Conservation (phyloP, 2,888 invertebrate species). For the Leptopilina syphax region DNA sequence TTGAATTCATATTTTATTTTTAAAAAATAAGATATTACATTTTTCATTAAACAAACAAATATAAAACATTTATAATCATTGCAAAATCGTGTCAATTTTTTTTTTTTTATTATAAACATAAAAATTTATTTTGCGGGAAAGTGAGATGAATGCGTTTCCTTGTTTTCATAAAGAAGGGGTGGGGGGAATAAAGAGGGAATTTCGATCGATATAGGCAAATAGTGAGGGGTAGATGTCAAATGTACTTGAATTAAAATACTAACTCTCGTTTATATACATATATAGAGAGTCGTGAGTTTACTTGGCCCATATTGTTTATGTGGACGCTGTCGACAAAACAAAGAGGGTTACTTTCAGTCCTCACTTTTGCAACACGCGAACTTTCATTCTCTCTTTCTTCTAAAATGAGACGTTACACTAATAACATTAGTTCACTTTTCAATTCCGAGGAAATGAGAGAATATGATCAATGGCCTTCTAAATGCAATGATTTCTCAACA, state of each 20-base stretch:
- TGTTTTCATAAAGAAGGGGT: neutral
- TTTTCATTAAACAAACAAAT: too few relatives aligned
- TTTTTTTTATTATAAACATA: too few relatives aligned
- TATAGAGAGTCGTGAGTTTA: slow-evolving; percentile 2
- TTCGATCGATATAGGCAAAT: neutral
- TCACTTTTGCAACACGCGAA: slow-evolving; percentile 21
- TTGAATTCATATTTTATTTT: too few relatives aligned
- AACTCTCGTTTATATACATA: neutral
- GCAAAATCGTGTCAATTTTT: too few relatives aligned
- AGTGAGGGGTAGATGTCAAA: neutral
- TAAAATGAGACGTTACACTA: slow-evolving; percentile 37
- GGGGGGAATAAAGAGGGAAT: too few relatives aligned
- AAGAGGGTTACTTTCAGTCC: slow-evolving; percentile 6
- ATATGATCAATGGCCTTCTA: neutral
- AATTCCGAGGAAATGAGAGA: slow-evolving; percentile 14
- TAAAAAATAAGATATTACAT: too few relatives aligned
- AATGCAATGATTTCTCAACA: neutral
- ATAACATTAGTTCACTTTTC: slow-evolving; percentile 25
- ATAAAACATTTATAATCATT: too few relatives aligned
- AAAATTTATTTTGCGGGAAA: too few relatives aligned
- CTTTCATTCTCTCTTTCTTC: slow-evolving; percentile 6
- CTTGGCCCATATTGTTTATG: slow-evolving; percentile 26
- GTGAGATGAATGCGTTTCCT: neutral
- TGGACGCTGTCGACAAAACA: slow-evolving; percentile 31
- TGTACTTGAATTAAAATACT: slow-evolving; percentile 5